Evolutionary conservation across 2,888 invertebrate species (phyloP).

Genomic region (Capitulum mitella): DNA sequence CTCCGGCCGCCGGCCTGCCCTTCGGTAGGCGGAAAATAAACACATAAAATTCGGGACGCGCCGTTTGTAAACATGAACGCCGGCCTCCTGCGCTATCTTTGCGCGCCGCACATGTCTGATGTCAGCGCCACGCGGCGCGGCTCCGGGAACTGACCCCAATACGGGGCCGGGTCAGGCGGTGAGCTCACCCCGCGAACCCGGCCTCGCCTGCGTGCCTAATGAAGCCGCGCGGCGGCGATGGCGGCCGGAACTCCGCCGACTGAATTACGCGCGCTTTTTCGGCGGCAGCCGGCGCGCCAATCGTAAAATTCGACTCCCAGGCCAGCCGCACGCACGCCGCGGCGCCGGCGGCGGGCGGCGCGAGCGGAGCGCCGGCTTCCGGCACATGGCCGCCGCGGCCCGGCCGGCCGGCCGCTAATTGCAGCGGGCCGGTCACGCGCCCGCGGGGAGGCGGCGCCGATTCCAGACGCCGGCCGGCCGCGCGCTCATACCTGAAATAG

Average conservation of each 20-base stretch:
- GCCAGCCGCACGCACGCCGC: not conserved
- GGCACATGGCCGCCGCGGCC: not conserved
- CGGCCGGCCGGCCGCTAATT: not conserved
- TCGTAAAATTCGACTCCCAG: not conserved
- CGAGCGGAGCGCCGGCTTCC: not conserved
- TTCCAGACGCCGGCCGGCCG: not conserved
- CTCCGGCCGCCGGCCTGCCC: not conserved
- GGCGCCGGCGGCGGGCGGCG: too few species aligned
- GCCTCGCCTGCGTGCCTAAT: not conserved
- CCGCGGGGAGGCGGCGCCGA: not conserved
- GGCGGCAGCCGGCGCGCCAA: not conserved
- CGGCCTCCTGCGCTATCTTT: not conserved
- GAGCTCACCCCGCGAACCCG: not conserved
- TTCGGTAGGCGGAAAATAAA: constrained; percentile 1
- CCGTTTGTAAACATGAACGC: not conserved
- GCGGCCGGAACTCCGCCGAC: not conserved
- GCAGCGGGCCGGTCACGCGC: not conserved
- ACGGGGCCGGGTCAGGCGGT: not conserved
- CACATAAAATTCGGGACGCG: not conserved
- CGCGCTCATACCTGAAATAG: not conserved
- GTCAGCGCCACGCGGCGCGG: not conserved
- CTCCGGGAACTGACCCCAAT: not conserved
- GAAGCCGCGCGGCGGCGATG: not conserved
- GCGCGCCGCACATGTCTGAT: not conserved
- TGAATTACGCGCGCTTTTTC: not conserved